These are phyloP conservation scores for Latheticus oryzae DNA, from an alignment of 2,888 invertebrate species.

Conservation along the genomic window DNA sequence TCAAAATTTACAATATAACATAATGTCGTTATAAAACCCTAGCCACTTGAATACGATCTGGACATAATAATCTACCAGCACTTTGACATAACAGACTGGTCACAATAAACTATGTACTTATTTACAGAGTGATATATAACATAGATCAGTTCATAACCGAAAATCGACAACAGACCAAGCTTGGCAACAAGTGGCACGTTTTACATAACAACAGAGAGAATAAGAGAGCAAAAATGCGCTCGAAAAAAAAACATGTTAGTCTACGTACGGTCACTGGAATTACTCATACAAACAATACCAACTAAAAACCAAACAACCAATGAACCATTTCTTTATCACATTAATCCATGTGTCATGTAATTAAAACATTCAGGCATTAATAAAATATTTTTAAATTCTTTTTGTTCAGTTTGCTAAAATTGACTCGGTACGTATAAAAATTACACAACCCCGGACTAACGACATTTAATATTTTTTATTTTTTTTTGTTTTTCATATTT, in stretches of 20 bases:
- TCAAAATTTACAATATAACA: constrained; percentile 64
- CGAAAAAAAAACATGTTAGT: constrained; percentile 51
- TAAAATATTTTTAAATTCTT: constrained; percentile 7
- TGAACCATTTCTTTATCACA: constrained; percentile 57
- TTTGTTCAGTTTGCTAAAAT: constrained; percentile 42
- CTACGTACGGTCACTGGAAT: constrained; percentile 58
- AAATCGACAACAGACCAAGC: constrained; percentile 42
- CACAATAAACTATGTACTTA: constrained; percentile 35
- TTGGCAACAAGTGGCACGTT: constrained; percentile 53
- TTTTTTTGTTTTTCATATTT: constrained; percentile 62
- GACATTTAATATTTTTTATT: constrained; percentile 61
- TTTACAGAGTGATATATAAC: constrained; percentile 41
- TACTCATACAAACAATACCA: constrained; percentile 54
- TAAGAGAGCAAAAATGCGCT: constrained; percentile 50
- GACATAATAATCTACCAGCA: constrained; percentile 48
- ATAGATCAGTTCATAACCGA: constrained; percentile 43
- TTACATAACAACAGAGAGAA: constrained; percentile 51
- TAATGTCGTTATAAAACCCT: constrained; percentile 64
- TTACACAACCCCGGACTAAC: constrained; percentile 64
- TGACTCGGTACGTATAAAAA: constrained; percentile 60
- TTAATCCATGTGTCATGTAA: constrained; percentile 61
- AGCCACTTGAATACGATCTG: constrained; percentile 60
- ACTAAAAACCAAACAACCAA: constrained; percentile 57
- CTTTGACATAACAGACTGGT: constrained; percentile 31
- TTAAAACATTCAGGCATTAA: constrained; percentile 41